Evolutionary conservation across 1,140 invertebrate genomes (phyloP).

Genomic region (Drosophila persimilis): DNA sequence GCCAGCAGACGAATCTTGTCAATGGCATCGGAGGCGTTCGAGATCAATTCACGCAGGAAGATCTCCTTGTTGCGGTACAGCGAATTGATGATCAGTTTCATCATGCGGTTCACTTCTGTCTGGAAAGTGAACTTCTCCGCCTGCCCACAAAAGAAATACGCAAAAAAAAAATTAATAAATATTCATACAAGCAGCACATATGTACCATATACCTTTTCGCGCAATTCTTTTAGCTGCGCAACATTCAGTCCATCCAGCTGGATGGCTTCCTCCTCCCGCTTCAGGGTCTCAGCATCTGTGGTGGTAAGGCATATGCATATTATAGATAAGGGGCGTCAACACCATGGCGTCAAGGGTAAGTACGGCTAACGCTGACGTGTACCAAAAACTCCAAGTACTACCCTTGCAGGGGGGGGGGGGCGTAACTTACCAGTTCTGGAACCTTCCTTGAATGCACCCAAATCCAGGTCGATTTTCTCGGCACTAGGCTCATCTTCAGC

Average conservation of each 20-base stretch:
- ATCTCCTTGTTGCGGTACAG: constrained; percentile 99
- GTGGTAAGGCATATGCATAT: background rate
- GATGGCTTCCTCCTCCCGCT: constrained; percentile 98
- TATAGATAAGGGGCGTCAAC: constrained; percentile 40
- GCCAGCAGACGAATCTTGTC: constrained; percentile 97
- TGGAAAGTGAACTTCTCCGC: constrained; percentile 97
- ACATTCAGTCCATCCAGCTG: constrained; percentile 97
- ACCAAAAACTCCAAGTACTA: constrained; percentile 13
- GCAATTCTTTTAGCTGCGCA: constrained; percentile 95
- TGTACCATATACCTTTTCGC: constrained; percentile 86
- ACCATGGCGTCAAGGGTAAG: constrained; percentile 2
- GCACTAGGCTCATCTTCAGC: constrained; percentile 83
- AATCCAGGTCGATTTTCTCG: constrained; percentile 88
- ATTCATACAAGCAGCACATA: background rate
- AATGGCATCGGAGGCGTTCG: constrained; percentile 97
- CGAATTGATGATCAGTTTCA: constrained; percentile 99
- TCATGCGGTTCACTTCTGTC: constrained; percentile 99
- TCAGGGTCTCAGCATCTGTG: constrained; percentile 89
- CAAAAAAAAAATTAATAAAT: background rate
- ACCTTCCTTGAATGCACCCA: constrained; percentile 91
- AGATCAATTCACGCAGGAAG: constrained; percentile 98
- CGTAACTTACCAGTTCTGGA: constrained; percentile 90
- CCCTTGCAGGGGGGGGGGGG: constrained; percentile 22
- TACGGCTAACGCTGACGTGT: constrained; percentile 66
- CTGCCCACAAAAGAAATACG: constrained; percentile 30